Conservation (phyloP, 2,113 vertebrate species). For the Tragulus kanchil region DNA sequence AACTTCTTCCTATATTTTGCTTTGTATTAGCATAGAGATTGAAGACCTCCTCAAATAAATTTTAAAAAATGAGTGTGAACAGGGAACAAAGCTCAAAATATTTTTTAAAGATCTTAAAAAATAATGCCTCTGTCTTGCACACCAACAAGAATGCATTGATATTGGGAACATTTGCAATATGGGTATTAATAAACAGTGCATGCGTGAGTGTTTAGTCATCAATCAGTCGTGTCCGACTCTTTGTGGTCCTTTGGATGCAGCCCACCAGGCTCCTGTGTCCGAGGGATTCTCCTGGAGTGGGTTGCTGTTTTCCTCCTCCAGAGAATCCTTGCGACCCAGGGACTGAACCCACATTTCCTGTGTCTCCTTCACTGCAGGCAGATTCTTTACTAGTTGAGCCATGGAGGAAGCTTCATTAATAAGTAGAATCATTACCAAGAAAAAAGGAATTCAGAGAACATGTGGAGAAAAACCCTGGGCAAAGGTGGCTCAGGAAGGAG, state of each 20-base stretch:
- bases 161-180: slow-evolving; percentile 97
- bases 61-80: slow-evolving; percentile 78
- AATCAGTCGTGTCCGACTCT: neutral
- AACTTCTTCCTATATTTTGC: slow-evolving; percentile 72
- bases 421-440: slow-evolving; percentile 91
- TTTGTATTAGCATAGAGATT: slow-evolving; percentile 86
- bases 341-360: neutral
- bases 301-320: neutral
- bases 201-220: neutral
- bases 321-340: neutral
- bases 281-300: neutral
- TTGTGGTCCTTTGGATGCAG: neutral
- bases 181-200: slow-evolving; percentile 94
- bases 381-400: neutral
- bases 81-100: slow-evolving; percentile 87
- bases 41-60: slow-evolving; percentile 83
- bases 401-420: slow-evolving; percentile 89
- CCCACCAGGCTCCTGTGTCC: neutral
- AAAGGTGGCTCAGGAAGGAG: neutral
- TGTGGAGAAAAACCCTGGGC: neutral
- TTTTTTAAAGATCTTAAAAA: slow-evolving; percentile 89
- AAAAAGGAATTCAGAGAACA: neutral
- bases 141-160: slow-evolving; percentile 94
- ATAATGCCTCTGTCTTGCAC: slow-evolving; percentile 93
- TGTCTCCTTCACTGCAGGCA: neutral